These are phyloP conservation scores for Chaetogeoica ovagalla DNA, from an alignment of 2,888 invertebrate genomes.

Conservation along the genomic window DNA sequence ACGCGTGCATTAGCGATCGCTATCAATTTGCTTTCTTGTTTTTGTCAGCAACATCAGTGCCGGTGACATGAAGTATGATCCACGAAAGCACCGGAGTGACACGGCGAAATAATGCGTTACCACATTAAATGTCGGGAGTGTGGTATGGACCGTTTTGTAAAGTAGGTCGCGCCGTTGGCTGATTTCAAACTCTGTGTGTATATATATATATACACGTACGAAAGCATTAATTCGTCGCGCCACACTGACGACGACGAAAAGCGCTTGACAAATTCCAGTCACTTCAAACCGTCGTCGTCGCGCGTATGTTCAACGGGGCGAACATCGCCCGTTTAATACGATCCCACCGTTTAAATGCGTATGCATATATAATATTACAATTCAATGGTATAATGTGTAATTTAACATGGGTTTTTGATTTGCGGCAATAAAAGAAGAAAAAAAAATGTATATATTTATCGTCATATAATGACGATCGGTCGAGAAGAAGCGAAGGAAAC, in stretches of 20 bases:
- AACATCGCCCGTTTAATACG: neutral
- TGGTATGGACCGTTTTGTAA: slow-evolving; percentile 33
- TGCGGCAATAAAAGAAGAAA: no score
- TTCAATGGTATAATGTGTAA: no score
- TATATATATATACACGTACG: no score
- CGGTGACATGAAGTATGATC: slow-evolving; percentile 40
- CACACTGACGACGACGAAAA: neutral
- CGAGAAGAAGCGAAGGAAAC: no score
- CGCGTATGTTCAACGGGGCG: neutral
- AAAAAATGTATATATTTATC: no score
- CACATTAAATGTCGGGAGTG: slow-evolving; percentile 19
- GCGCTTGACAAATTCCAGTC: slow-evolving; percentile 20
- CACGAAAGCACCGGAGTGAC: slow-evolving; percentile 30
- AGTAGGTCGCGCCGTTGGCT: slow-evolving; percentile 25
- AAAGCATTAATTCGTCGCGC: slow-evolving; percentile 25
- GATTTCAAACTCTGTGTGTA: slow-evolving; percentile 13
- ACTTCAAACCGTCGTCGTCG: neutral
- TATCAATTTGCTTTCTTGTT: slow-evolving; percentile 46
- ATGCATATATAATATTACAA: no score
- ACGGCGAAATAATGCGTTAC: slow-evolving; percentile 46
- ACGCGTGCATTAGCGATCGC: slow-evolving; percentile 23
- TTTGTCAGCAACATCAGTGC: slow-evolving; percentile 43
- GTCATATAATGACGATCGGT: no score
- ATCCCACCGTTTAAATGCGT: neutral
- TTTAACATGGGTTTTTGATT: no score